Conservation (phyloP, 2,888 invertebrate species). For the Melinopterus prodromus region DNA sequence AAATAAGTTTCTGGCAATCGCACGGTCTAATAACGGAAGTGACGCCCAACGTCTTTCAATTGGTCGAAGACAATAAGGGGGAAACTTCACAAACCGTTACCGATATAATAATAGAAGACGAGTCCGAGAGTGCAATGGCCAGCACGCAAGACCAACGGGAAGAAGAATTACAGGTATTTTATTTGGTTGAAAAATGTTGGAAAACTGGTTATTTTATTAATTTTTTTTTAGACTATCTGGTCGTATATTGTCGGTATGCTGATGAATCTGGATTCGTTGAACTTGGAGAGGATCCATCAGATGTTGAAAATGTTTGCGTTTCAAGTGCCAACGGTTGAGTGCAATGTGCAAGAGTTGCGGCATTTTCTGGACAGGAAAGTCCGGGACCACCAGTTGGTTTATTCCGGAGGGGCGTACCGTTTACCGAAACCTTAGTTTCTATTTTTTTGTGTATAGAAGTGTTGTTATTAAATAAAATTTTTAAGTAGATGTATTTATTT, state of each 20-base stretch:
- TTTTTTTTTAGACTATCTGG: conserved; percentile 75
- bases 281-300: conserved; percentile 92
- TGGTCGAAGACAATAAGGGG: conserved; percentile 73
- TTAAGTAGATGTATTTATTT: neutral
- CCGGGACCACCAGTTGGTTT: conserved; percentile 85
- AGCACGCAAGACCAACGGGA: conserved; percentile 94
- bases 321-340: conserved; percentile 88
- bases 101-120: conserved; percentile 85
- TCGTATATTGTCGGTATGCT: conserved; percentile 97
- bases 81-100: conserved; percentile 67
- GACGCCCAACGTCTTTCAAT: conserved; percentile 74
- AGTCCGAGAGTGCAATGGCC: conserved; percentile 92
- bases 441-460: neutral
- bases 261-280: conserved; percentile 91
- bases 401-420: conserved; percentile 87
- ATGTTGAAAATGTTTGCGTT: conserved; percentile 98
- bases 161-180: conserved; percentile 83
- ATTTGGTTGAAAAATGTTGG: neutral
- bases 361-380: conserved; percentile 94
- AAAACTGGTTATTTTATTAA: conserved; percentile 55
- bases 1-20: conserved; percentile 95
- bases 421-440: conserved; percentile 73
- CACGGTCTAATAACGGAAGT: conserved; percentile 86
- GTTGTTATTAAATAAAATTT: neutral
- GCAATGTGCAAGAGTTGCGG: conserved; percentile 86